Evolutionary conservation across 37 sponge, comb jelly and placozoan species (phyloP), one percentile per base, ranked within the genome.

Genomic region (Ephydatia muelleri): DNA sequence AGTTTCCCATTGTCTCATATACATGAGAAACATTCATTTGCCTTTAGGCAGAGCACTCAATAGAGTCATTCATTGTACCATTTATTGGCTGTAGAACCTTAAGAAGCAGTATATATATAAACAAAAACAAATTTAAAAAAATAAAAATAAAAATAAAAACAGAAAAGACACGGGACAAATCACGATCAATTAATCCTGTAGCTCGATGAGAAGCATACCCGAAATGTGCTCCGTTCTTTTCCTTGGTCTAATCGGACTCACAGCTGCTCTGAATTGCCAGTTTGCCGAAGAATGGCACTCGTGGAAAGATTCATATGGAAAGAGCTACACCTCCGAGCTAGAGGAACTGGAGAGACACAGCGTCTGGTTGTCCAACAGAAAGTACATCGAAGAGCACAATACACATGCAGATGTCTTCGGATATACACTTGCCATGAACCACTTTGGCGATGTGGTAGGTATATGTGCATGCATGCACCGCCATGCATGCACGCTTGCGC

Each of bases 381-480:
- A 83, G 75, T 93, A 78, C 79, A 86, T 93, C 6, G 93, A 93
- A 34, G 75, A 73, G 28, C 94, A 93, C 88, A 90, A 93, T 67
- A 70, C 57, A 25, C 75, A 90, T 64, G 72, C 91, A 12, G 80
- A 93, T 67, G 77, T 82, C 5, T 86, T 84, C 72, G 94, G 94
- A 34, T 93, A 80, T 70, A 93, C 88, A 25, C 81, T 90, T 32
- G 94, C 79, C n/a, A 87, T 93, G 91, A 93, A 93, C 78, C 77
- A 86, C n/a, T 84, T 90, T 72, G 94, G 84, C 32, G 94, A 93
- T 43, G 30, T 93, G 88, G 93, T 93, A 79, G 74, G 81, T 29
- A 14, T 16, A 57, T 57, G 57, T 57, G 16, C 16, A 57, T 6
- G 6, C 6, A 43, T 43, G 43, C 6, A 43, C 6, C 6, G 6